Percentiles rank a stretch among this genome's conserved stretches.
These are phyloP conservation scores for Dynastes tityus DNA, from an alignment of 2,888 invertebrate species.

Conservation along the genomic window DNA sequence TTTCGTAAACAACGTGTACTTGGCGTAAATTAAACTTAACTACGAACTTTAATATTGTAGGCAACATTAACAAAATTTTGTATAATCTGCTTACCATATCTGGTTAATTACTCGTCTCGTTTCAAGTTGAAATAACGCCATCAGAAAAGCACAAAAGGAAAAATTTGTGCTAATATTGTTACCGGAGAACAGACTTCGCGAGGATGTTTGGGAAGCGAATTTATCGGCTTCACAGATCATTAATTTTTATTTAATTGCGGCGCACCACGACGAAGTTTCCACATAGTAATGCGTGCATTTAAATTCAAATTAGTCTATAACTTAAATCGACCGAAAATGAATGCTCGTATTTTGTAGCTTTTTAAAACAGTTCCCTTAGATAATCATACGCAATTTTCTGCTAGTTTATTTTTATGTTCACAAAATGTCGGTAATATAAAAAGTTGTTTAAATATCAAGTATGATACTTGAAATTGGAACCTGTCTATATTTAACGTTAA, in stretches of 20 bases:
- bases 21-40: too few species aligned
- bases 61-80: background rate
- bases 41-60: background rate
- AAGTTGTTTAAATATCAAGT: background rate
- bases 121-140: background rate
- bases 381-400: too few species aligned
- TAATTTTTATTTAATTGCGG: constrained; percentile 23
- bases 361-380: background rate
- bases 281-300: constrained; percentile 24
- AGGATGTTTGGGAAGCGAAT: background rate
- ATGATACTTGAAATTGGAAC: too few species aligned
- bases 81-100: background rate
- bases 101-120: constrained; percentile 2
- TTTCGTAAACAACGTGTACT: too few species aligned
- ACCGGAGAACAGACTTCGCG: background rate
- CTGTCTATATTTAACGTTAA: too few species aligned
- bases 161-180: background rate
- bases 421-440: background rate
- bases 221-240: constrained; percentile 15
- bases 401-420: too few species aligned
- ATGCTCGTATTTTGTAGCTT: background rate
- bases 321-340: background rate
- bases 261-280: background rate
- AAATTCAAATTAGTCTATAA: constrained; percentile 30
- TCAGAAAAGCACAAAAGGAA: background rate